These are phyloP conservation scores for Agrotis clavis DNA, from an alignment of 2,888 invertebrate genomes.

Conservation along the genomic window DNA sequence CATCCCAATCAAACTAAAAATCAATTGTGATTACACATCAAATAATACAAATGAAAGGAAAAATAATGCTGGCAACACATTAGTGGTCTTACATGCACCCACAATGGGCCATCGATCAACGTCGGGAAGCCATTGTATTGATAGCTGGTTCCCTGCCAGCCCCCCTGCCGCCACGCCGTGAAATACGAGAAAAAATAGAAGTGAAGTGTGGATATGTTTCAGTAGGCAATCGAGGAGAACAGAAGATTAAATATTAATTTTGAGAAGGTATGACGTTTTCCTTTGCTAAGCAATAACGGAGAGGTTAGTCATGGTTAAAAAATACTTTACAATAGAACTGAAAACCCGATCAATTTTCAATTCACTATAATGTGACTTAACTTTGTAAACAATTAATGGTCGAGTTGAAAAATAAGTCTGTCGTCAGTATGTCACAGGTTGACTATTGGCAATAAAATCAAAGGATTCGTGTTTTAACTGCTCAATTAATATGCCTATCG, in stretches of 20 bases:
- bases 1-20: constrained; percentile 18
- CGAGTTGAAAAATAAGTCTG: too few relatives aligned
- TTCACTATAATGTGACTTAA: too few relatives aligned
- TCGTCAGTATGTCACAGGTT: too few relatives aligned
- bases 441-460: too few relatives aligned
- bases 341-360: too few relatives aligned
- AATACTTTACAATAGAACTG: too few relatives aligned
- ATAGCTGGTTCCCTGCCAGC: constrained; percentile 64
- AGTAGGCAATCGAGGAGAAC: background rate
- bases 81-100: constrained; percentile 54
- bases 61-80: constrained; percentile 50
- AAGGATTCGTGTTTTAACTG: too few relatives aligned
- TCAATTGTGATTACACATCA: constrained; percentile 25
- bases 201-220: constrained; percentile 11
- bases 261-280: too few relatives aligned
- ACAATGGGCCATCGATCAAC: constrained; percentile 68
- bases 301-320: too few relatives aligned
- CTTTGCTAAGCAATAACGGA: background rate
- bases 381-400: too few relatives aligned
- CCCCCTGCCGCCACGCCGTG: constrained; percentile 49
- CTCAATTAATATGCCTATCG: too few relatives aligned
- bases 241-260: too few relatives aligned
- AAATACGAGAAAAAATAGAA: constrained; percentile 46
- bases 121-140: constrained; percentile 69
- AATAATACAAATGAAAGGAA: constrained; percentile 42